Conservation (phyloP, 2,888 invertebrate species). For the Leptura quadrifasciata region DNA sequence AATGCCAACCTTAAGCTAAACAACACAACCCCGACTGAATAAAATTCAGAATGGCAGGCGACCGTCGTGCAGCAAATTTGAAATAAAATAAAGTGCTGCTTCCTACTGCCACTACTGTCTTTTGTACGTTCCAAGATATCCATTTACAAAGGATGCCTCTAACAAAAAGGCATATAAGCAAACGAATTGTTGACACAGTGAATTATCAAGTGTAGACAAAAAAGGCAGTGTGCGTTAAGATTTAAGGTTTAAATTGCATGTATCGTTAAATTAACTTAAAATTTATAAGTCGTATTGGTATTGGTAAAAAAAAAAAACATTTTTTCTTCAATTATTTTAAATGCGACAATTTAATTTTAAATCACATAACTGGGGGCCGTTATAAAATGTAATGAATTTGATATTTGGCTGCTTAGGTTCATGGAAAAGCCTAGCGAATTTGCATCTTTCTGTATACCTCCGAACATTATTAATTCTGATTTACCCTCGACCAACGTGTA, state of each 20-base stretch:
- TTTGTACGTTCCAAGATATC: too few species aligned
- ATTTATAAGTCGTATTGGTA: constrained; percentile 17
- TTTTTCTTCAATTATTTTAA: constrained; percentile 9
- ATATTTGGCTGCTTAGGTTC: constrained; percentile 81
- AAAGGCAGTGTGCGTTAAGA: not conserved
- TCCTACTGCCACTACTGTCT: too few species aligned
- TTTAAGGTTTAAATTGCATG: constrained; percentile 1
- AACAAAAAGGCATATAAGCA: too few species aligned
- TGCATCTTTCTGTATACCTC: constrained; percentile 92
- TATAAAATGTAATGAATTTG: constrained; percentile 86
- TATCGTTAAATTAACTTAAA: constrained; percentile 8
- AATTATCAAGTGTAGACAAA: not conserved
- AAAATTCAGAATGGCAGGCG: too few species aligned
- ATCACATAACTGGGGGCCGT: constrained; percentile 83
- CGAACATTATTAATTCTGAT: constrained; percentile 95
- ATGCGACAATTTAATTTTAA: constrained; percentile 67
- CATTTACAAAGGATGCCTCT: too few species aligned
- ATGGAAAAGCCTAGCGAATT: constrained; percentile 75
- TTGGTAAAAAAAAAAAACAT: constrained; percentile 18
- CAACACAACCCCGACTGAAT: too few species aligned
- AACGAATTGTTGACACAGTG: constrained; percentile 8
- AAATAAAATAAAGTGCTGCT: too few species aligned
- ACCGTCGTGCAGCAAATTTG: too few species aligned
- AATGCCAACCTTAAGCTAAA: too few species aligned
- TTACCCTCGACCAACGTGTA: constrained; percentile 93